Base-by-base conservation (phyloP, 2,797 vertebrate genomes). In the Phoebastria nigripes region DNA sequence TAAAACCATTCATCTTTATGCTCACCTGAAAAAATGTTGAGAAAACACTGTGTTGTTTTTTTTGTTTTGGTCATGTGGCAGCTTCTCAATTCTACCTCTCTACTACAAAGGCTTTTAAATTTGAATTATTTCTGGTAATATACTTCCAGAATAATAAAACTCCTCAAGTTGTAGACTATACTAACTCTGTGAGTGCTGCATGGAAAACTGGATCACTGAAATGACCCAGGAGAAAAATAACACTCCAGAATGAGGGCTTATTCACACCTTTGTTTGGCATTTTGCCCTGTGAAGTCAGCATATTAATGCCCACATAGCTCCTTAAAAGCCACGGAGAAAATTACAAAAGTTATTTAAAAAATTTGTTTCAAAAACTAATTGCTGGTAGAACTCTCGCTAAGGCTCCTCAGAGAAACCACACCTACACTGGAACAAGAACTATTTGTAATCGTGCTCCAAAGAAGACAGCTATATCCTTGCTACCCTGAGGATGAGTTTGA, bases 401-500 rank as follows among this genome's bases (percentile, higher is more conserved):
- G 24, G 8, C 9, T 67, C 11, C 25, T 47, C 17, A 51, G 78
- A 73, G 81, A 66, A 13, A 37, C 22, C 44, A 47, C 35, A 56
- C 25, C 39, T 82, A 44, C 3, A 0, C 37, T 78, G 33, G 72
- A 61, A 29, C 19, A n/a, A 33, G 3, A 62, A 41, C 7, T 19
- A 67, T 54, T 63, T 71, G 35, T 70, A 63, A 78, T 46, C 24
- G n/a, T 63, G 15, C 15, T 92, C 56, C 70, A 52, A 35, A 89
- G 78, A 62, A 69, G 59, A 87, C 82, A 92, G 26, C 11, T 80
- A 33, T 15, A 51, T 82, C 67, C 66, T 78, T 47, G 44, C 28
- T 89, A 65, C 77, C 13, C 56, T 18, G 47, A 76, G 56, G n/a
- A 90, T 42, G 86, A 90, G 54, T 77, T 83, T 83, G 81, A 79